Percentiles rank a stretch among this genome's conserved stretches.
These are phyloP conservation scores for Ctenodactylus gundi DNA, from an alignment of 2,113 vertebrate genomes.

Conservation along the genomic window DNA sequence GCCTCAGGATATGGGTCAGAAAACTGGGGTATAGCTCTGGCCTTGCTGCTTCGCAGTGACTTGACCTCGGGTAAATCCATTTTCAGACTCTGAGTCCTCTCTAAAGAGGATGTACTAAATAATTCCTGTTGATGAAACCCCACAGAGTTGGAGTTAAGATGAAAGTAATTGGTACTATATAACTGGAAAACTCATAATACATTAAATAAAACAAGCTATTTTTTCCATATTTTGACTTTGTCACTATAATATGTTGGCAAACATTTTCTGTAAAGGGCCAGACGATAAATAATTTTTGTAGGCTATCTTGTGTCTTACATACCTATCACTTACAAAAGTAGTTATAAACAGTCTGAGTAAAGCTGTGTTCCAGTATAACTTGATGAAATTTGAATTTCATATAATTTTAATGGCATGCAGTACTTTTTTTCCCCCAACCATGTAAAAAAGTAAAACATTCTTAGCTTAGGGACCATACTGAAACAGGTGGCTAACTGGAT, in stretches of 20 bases:
- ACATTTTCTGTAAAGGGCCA: not conserved
- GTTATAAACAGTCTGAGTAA: not conserved
- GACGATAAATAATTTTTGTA: not conserved
- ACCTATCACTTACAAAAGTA: not conserved
- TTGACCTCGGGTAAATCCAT: constrained; percentile 19
- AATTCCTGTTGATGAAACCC: not conserved
- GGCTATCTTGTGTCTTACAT: not conserved
- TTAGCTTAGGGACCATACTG: not conserved
- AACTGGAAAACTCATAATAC: not conserved
- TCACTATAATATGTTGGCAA: not conserved
- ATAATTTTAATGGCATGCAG: not conserved
- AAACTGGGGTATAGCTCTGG: not conserved
- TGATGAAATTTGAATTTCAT: constrained; percentile 32
- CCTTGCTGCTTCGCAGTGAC: not conserved
- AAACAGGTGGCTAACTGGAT: not conserved
- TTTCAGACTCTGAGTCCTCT: not conserved
- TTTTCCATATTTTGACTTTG: not conserved
- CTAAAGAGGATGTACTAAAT: not conserved
- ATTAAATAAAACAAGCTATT: not conserved
- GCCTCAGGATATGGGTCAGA: not conserved
- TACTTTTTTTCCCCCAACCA: not conserved
- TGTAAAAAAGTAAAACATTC: not conserved
- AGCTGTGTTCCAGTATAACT: not conserved
- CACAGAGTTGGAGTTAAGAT: constrained; percentile 3
- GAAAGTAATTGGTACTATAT: not conserved